phyloP scores from a whole-genome alignment of 2,888 invertebrate genomes.

The Onthophagus sagittarius region DNA sequence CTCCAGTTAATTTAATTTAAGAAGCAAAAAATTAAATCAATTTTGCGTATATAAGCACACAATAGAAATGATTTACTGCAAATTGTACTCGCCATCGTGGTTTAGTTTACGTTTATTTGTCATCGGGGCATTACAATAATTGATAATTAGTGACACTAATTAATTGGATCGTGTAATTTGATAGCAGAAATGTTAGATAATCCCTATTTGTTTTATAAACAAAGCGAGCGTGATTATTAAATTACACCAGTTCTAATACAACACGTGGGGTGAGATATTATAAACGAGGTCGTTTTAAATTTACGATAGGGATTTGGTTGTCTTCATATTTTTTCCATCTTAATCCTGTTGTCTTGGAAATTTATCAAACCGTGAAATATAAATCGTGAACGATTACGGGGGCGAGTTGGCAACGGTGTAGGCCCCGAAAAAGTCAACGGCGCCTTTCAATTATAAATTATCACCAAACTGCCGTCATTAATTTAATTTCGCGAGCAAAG shows the following conservation, averaged over 20 bases:
- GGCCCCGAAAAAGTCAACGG: slow-evolving; percentile 11
- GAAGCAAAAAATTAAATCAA: too few species aligned
- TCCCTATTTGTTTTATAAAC: too few species aligned
- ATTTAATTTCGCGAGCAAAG: slow-evolving; percentile 3
- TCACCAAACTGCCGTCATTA: slow-evolving; percentile 15
- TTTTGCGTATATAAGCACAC: not conserved
- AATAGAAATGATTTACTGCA: not conserved
- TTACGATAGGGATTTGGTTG: not conserved
- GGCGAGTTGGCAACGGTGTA: not conserved
- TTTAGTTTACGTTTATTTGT: not conserved
- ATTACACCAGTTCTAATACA: not conserved
- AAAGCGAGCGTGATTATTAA: not conserved
- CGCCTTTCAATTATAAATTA: slow-evolving; percentile 20
- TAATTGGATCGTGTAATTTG: not conserved
- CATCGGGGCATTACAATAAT: not conserved
- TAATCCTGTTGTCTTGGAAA: not conserved
- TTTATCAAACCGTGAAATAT: not conserved
- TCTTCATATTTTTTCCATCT: not conserved
- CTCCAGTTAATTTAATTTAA: not conserved
- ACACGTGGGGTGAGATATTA: not conserved
- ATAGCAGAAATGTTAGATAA: not conserved
- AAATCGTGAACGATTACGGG: not conserved
- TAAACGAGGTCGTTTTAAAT: not conserved
- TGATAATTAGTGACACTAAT: not conserved
- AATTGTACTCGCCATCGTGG: not conserved